Conservation (phyloP, 2,113 vertebrate species). For the Mus spicilegus region DNA sequence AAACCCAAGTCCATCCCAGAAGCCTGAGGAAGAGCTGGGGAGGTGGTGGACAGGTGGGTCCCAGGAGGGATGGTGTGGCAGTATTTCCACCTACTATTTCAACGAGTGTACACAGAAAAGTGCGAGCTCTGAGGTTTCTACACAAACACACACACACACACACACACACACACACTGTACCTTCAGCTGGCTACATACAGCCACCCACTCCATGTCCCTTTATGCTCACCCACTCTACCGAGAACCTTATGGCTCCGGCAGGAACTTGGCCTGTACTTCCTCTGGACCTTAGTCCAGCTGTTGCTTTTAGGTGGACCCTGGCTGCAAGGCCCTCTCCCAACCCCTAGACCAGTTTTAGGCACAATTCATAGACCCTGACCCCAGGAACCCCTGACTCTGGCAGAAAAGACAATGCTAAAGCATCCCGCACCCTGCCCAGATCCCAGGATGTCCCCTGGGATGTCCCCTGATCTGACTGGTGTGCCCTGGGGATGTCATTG, state of each 20-base stretch:
- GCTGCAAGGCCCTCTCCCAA: neutral
- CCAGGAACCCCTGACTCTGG: neutral
- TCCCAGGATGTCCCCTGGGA: neutral
- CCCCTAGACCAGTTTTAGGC: neutral
- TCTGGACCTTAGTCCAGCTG: neutral
- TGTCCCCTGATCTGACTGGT: neutral
- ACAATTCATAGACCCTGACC: neutral
- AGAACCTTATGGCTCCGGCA: neutral
- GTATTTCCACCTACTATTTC: too few species aligned
- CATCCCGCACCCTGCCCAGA: neutral
- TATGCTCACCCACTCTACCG: neutral
- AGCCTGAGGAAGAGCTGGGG: neutral
- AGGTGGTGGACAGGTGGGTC: neutral
- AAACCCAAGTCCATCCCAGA: neutral
- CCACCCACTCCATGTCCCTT: neutral
- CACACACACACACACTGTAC: neutral
- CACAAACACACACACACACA: too few species aligned
- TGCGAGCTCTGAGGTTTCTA: rapidly evolving
- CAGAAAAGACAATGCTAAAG: neutral
- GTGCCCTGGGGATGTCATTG: neutral
- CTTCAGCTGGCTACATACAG: neutral
- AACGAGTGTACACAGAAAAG: neutral
- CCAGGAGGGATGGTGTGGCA: rapidly evolving
- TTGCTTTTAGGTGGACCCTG: neutral
- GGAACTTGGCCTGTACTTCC: neutral